Conservation (phyloP, 2,113 vertebrate genomes). For the Esox niger region DNA sequence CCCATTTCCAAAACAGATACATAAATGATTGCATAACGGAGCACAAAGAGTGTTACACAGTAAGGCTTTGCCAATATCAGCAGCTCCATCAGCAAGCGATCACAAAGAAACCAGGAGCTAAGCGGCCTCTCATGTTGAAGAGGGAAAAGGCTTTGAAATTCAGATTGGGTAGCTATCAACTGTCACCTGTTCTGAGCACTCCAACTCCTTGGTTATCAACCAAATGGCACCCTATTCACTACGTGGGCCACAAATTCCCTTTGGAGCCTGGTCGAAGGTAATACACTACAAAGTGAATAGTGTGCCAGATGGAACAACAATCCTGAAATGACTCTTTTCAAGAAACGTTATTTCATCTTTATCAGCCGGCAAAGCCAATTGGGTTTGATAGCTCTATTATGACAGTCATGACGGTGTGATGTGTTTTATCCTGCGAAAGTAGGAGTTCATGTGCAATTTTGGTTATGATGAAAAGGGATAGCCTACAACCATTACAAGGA, state of each 20-base stretch:
- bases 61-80: not conserved
- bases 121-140: slow-evolving; percentile 11
- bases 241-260: too few species aligned
- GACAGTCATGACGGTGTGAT: slow-evolving; percentile 60
- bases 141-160: slow-evolving; percentile 62
- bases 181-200: slow-evolving; percentile 71
- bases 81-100: slow-evolving; percentile 7
- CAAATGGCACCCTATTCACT: too few species aligned
- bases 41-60: not conserved
- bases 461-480: not conserved
- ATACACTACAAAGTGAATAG: too few species aligned
- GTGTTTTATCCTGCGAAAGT: slow-evolving; percentile 54
- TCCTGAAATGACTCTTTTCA: slow-evolving; percentile 54
- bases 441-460: not conserved
- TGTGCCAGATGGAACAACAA: too few species aligned
- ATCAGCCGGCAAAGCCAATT: slow-evolving; percentile 61
- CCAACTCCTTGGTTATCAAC: slow-evolving; percentile 20
- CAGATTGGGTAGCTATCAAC: slow-evolving; percentile 64
- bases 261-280: too few species aligned
- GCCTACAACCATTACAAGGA: not conserved
- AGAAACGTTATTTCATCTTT: slow-evolving; percentile 55
- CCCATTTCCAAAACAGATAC: slow-evolving; percentile 22
- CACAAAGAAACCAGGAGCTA: slow-evolving; percentile 16
- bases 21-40: slow-evolving; percentile 33
- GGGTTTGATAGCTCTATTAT: slow-evolving; percentile 71